These are phyloP conservation scores for Drosophila bocki DNA, from an alignment of 1,140 invertebrate species.

Conservation along the genomic window DNA sequence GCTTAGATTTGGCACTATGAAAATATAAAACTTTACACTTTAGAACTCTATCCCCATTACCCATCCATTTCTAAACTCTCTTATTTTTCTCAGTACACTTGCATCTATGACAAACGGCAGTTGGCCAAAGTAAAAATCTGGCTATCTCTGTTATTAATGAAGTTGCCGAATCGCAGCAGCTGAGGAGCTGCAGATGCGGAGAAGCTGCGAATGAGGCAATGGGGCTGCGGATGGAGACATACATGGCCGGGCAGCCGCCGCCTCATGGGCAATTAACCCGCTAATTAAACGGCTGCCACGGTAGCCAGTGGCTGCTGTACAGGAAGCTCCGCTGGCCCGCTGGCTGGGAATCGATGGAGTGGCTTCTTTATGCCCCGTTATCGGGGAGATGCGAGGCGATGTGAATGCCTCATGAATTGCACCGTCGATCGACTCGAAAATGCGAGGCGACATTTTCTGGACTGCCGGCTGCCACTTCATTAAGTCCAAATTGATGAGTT, in stretches of 20 bases:
- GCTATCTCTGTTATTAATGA: constrained; percentile 70
- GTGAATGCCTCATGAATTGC: constrained; percentile 65
- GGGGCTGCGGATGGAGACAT: constrained; percentile 6
- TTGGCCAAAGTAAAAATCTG: constrained; percentile 23
- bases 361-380: constrained; percentile 64
- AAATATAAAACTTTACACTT: no score
- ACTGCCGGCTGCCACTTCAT: constrained; percentile 73
- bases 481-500: constrained; percentile 82
- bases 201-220: not conserved
- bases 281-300: constrained; percentile 73
- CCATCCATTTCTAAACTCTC: not conserved
- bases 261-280: constrained; percentile 74
- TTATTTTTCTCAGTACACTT: constrained; percentile 13
- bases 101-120: constrained; percentile 70
- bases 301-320: constrained; percentile 64
- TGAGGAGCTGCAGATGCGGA: constrained; percentile 1
- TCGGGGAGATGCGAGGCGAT: constrained; percentile 30
- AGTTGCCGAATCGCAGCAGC: constrained; percentile 55
- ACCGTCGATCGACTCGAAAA: constrained; percentile 63
- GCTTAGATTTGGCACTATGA: no score
- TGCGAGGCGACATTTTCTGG: constrained; percentile 69
- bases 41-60: no score
- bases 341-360: constrained; percentile 22
- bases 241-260: constrained; percentile 21
- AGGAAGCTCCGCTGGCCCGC: constrained; percentile 58